Conservation (phyloP, 2,797 vertebrate species). For the Phataginus tetradactyla region DNA sequence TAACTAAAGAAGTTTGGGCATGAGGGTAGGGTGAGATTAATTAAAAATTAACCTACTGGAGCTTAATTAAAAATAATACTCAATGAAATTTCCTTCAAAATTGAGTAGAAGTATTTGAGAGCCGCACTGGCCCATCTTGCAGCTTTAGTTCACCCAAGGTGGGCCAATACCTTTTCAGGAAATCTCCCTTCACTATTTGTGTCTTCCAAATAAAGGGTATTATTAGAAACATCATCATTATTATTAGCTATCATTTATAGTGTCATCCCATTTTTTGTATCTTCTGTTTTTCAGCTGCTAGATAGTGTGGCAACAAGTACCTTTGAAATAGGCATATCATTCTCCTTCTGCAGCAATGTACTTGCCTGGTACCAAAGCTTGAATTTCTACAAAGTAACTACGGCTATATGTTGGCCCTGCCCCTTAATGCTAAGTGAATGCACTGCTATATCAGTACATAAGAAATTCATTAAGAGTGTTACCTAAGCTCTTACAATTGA, state of each 20-base stretch:
- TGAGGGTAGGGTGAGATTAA: neutral
- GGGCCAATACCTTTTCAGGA: neutral
- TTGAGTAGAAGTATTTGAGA: neutral
- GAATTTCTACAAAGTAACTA: conserved; percentile 76
- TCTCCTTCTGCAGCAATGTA: conserved; percentile 61
- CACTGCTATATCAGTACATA: conserved; percentile 51
- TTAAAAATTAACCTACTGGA: neutral
- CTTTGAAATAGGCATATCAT: conserved; percentile 63
- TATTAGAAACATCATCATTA: neutral
- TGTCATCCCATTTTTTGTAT: conserved; percentile 48
- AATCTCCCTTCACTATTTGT: neutral
- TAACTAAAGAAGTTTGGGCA: neutral
- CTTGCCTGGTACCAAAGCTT: conserved; percentile 62
- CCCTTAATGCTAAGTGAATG: conserved; percentile 66
- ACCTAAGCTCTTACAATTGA: conserved; percentile 52
- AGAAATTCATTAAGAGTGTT: conserved; percentile 67
- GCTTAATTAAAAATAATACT: neutral
- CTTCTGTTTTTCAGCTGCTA: conserved; percentile 53
- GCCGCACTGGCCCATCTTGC: neutral
- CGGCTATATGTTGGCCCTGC: conserved; percentile 61
- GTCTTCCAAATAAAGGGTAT: neutral
- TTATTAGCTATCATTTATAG: neutral
- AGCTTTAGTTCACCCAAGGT: neutral
- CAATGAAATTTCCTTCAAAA: neutral
- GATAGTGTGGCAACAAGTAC: conserved; percentile 45